A percentile compares a stretch with the other conserved stretches of the same genome.
Evolutionary conservation across 2,797 vertebrate species (phyloP).

Genomic region (Myotis myotis): DNA sequence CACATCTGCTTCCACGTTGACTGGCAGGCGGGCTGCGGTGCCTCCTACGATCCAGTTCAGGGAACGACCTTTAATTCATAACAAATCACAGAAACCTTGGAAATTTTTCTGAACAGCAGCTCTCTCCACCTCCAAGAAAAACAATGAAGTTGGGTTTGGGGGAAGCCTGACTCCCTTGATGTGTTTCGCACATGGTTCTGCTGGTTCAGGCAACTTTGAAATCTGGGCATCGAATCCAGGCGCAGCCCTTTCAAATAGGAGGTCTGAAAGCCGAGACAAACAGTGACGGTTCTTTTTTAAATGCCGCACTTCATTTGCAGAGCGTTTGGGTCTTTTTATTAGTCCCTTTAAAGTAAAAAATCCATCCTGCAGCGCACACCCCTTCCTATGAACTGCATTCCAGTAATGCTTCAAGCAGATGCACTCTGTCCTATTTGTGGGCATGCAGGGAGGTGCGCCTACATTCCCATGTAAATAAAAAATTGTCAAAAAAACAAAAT

Average conservation of each 20-base stretch:
- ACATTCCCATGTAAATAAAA: neutral
- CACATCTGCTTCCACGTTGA: constrained; percentile 30
- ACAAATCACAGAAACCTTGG: constrained; percentile 50
- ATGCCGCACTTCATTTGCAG: neutral
- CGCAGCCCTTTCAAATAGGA: neutral
- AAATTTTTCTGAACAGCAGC: constrained; percentile 59
- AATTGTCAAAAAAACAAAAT: neutral
- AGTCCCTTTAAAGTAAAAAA: neutral
- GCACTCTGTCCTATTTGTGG: neutral
- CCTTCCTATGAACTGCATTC: neutral
- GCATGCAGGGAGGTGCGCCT: neutral
- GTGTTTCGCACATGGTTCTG: constrained; percentile 52
- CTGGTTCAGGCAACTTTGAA: neutral
- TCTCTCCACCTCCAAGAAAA: constrained; percentile 63
- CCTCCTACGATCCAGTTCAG: neutral
- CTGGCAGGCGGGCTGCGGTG: neutral
- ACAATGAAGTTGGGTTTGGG: constrained; percentile 18
- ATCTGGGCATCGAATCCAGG: neutral
- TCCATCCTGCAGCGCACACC: neutral
- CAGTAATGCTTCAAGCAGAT: neutral
- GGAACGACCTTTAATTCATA: constrained; percentile 41
- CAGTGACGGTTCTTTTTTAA: constrained; percentile 21
- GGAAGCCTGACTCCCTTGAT: constrained; percentile 31
- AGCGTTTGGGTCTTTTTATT: constrained; percentile 40
- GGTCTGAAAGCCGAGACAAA: constrained; percentile 44